Evolutionary conservation across 2,888 invertebrate genomes (phyloP).

Genomic region (Crematogaster levior): DNA sequence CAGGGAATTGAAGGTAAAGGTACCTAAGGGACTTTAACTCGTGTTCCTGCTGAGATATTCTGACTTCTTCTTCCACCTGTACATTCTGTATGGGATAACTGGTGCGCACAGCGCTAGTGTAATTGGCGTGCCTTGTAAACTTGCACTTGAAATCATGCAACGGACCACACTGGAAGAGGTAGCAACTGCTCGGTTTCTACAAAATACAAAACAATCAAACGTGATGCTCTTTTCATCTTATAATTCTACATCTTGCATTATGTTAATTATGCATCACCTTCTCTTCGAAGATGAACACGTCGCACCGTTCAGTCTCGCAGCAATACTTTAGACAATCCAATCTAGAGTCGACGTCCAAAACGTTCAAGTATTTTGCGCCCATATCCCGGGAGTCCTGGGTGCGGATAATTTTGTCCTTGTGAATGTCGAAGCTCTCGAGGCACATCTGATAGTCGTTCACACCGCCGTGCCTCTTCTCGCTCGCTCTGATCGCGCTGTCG

Average conservation of each 20-base stretch:
- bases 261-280: conserved; percentile 89
- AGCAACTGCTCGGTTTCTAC: conserved; percentile 94
- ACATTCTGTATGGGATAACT: conserved; percentile 86
- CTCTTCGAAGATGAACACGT: conserved; percentile 97
- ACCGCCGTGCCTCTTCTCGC: conserved; percentile 86
- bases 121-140: conserved; percentile 95
- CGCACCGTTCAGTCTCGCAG: conserved; percentile 94
- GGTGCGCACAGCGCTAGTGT: conserved; percentile 94
- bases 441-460: conserved; percentile 87
- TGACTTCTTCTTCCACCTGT: conserved; percentile 90
- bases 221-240: too few relatives aligned
- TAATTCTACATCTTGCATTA: too few relatives aligned
- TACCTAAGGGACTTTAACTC: conserved; percentile 91
- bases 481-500: conserved; percentile 71
- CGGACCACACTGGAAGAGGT: conserved; percentile 96
- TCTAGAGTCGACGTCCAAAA: conserved; percentile 92
- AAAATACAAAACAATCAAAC: conserved; percentile 67
- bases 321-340: conserved; percentile 94
- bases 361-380: conserved; percentile 95
- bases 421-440: conserved; percentile 93
- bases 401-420: conserved; percentile 95
- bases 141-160: conserved; percentile 97
- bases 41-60: conserved; percentile 91
- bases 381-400: conserved; percentile 95
- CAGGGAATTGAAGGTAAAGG: not conserved